Base-by-base conservation (phyloP, 2,888 invertebrate species). In the Platerodrilus igneus region DNA sequence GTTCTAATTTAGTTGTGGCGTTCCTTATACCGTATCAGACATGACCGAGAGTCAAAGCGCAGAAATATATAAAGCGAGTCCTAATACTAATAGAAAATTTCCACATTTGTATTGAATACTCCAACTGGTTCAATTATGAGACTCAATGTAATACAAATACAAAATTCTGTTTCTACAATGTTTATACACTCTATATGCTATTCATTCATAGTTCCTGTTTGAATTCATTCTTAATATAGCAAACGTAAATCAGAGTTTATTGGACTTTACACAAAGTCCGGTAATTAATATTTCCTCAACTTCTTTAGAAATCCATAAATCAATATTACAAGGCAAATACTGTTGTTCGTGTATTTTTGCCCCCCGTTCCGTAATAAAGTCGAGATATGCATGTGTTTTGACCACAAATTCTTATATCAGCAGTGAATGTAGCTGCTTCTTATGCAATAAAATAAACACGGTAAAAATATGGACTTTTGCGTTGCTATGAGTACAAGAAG, bases 1-100 rank as follows among this genome's bases (percentile, higher is more conserved):
- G 35, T 40, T 40, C 26, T 15, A 40, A 40, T 35, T 40, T 34
- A 40, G 40, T 35, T 35, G 34, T 35, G 25, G 26, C 29, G 30
- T 25, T 35, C 29, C 22, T 17, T 23, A 30, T 40, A 29, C 35
- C 22, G 16, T 35, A 34, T 34, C 29, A 34, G 19, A 34, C 22
- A 40, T 29, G 32, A 37, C 31, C 21, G 14, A 26, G 23, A 21
- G 25, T 23, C 17, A 14, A 26, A 25, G 30, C n/a, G n/a, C n/a
- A n/a, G n/a, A n/a, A 38, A 36, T 36, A 36, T n/a, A n/a, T 28
- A 21, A 21, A 36, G 29, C 26, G 22, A 16, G 21, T 36, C n/a
- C 21, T 35, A 27, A 22, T 15, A 17, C n/a, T 15, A 15, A 6
- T 18, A n/a, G 9, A 22, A 32, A 32, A 16, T 35, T 35, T 35